Conservation (phyloP, 2,113 vertebrate species). For the Gnathochromis pfefferi region DNA sequence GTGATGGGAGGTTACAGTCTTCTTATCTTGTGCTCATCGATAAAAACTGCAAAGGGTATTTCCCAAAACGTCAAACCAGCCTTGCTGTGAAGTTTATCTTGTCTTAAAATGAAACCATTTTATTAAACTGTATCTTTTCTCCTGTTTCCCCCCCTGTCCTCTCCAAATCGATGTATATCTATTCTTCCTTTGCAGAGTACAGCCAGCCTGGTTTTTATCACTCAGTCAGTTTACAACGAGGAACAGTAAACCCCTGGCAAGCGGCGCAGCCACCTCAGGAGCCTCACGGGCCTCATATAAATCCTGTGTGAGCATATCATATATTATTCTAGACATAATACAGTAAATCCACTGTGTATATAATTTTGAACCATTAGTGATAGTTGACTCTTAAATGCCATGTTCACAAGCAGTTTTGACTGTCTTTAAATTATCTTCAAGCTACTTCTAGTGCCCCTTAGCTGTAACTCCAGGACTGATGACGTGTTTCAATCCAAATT, state of each 20-base stretch:
- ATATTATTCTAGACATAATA: not conserved
- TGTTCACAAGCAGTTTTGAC: not conserved
- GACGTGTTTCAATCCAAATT: not conserved
- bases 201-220: slow-evolving; percentile 69
- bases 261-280: slow-evolving; percentile 60
- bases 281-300: slow-evolving; percentile 39
- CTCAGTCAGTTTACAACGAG: slow-evolving; percentile 68
- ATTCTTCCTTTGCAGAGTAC: slow-evolving; percentile 68
- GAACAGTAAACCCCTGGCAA: slow-evolving; percentile 75
- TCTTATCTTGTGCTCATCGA: not conserved
- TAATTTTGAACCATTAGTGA: not conserved
- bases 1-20: not conserved
- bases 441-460: not conserved
- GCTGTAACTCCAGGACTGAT: not conserved
- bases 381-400: not conserved
- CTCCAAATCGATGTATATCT: not conserved
- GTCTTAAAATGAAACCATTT: not conserved
- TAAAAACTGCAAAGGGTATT: not conserved
- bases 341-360: not conserved
- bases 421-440: not conserved
- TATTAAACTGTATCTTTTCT: not conserved
- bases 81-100: not conserved
- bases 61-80: not conserved
- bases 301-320: slow-evolving; percentile 62
- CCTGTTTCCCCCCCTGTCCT: not conserved